These are phyloP conservation scores for Drosophila stalkeri DNA, from an alignment of 2,888 invertebrate genomes.

Conservation along the genomic window DNA sequence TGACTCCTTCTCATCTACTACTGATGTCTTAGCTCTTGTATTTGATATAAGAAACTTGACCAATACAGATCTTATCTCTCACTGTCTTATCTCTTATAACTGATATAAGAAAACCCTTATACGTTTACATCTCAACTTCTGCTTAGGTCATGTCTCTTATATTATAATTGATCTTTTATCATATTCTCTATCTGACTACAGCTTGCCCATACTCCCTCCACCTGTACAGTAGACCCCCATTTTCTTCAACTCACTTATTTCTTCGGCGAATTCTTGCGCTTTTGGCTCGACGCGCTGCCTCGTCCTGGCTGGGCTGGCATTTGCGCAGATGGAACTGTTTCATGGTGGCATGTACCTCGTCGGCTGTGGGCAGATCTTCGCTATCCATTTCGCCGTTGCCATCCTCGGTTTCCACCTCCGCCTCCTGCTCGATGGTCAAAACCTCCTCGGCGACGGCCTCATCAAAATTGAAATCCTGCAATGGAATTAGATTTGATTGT, in stretches of 20 bases:
- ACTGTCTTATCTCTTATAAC: no score
- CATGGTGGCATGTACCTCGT: constrained; percentile 85
- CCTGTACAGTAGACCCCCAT: constrained; percentile 43
- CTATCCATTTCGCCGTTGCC: constrained; percentile 68
- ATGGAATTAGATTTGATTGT: not conserved
- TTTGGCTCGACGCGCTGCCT: constrained; percentile 79
- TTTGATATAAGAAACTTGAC: no score
- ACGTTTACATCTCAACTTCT: not conserved
- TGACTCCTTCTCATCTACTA: no score
- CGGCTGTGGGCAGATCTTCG: constrained; percentile 82
- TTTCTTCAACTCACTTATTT: constrained; percentile 72
- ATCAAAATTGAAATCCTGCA: constrained; percentile 77
- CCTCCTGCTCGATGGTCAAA: constrained; percentile 80
- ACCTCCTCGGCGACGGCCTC: constrained; percentile 78
- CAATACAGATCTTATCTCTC: no score
- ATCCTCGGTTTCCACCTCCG: constrained; percentile 82
- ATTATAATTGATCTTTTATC: not conserved
- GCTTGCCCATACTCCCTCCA: accelerated
- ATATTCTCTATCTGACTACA: no score
- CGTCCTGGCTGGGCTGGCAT: constrained; percentile 81
- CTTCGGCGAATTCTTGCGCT: constrained; percentile 81
- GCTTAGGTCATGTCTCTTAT: not conserved
- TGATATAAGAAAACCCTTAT: no score
- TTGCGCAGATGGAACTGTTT: constrained; percentile 84
- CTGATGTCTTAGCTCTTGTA: no score